These are phyloP conservation scores for Schizopygopsis malacanthus DNA, from an alignment of 2,797 vertebrate species.

Conservation along the genomic window DNA sequence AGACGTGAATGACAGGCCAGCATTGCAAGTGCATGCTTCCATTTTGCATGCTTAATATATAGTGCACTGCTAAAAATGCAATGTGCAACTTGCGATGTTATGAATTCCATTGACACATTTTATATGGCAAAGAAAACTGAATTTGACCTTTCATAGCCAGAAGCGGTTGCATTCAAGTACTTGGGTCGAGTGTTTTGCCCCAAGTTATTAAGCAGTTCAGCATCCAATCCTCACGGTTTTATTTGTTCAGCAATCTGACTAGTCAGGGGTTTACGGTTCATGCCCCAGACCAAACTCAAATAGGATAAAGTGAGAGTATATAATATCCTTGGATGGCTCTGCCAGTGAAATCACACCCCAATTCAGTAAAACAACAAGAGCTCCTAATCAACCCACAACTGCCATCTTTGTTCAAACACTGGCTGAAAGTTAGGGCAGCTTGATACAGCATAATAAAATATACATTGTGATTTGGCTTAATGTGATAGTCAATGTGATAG, in stretches of 20 bases:
- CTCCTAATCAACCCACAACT: constrained; percentile 6
- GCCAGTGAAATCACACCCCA: constrained; percentile 2
- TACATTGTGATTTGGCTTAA: not conserved
- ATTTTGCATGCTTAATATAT: not conserved
- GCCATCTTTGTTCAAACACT: constrained; percentile 6
- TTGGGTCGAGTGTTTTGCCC: not conserved
- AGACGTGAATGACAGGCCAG: not conserved
- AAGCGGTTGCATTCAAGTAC: not conserved
- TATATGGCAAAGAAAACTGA: not conserved
- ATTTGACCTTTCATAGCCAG: constrained; percentile 7
- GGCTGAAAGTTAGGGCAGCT: not conserved
- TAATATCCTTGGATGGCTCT: not conserved
- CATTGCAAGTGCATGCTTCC: not conserved
- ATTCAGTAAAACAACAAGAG: constrained; percentile 21
- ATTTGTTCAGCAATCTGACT: not conserved
- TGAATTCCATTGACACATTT: not conserved
- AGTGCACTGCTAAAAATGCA: not conserved
- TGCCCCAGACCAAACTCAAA: not conserved
- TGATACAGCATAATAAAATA: not conserved
- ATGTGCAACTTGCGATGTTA: not conserved
- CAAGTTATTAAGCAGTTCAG: constrained; percentile 4
- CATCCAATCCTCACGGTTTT: not conserved
- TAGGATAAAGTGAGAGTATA: not conserved
- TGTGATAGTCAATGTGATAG: not conserved
- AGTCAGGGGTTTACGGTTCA: not conserved